phyloP scores from a whole-genome alignment of 1,140 invertebrate species.

The Holotrichia oblita region DNA sequence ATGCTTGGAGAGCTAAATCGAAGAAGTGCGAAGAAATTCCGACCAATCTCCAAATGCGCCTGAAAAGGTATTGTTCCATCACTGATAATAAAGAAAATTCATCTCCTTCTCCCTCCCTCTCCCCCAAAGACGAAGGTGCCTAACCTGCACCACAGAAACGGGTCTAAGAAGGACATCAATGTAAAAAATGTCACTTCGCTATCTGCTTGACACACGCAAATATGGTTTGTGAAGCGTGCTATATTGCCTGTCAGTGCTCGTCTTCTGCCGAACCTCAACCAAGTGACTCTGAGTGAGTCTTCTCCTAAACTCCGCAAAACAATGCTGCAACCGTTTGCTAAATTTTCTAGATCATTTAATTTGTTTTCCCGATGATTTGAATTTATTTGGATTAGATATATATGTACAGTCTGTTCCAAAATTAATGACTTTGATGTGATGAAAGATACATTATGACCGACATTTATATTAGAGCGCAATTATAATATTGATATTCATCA shows the following conservation, averaged over 20 bases:
- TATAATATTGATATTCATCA: too few species aligned
- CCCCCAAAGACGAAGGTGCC: not conserved
- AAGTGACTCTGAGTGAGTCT: not conserved
- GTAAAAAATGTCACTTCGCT: not conserved
- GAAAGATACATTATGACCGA: too few species aligned
- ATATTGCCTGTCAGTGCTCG: not conserved
- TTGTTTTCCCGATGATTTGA: not conserved
- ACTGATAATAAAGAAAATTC: conserved; percentile 35
- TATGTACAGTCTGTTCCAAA: not conserved
- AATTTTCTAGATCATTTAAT: not conserved
- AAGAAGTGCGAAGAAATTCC: too few species aligned
- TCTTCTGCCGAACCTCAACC: not conserved
- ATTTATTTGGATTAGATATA: not conserved
- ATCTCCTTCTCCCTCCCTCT: too few species aligned
- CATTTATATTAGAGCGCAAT: too few species aligned
- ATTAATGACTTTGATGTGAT: too few species aligned
- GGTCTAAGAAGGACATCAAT: not conserved
- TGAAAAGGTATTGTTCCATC: conserved; percentile 40
- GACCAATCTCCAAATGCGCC: conserved; percentile 37
- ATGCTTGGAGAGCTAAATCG: conserved; percentile 28
- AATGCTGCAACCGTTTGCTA: not conserved
- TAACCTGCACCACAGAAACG: not conserved
- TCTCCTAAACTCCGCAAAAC: not conserved
- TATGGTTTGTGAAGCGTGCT: not conserved
- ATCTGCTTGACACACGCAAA: not conserved